These are phyloP conservation scores for Poecilia velifera DNA, from an alignment of 2,797 vertebrate species.

Conservation along the genomic window DNA sequence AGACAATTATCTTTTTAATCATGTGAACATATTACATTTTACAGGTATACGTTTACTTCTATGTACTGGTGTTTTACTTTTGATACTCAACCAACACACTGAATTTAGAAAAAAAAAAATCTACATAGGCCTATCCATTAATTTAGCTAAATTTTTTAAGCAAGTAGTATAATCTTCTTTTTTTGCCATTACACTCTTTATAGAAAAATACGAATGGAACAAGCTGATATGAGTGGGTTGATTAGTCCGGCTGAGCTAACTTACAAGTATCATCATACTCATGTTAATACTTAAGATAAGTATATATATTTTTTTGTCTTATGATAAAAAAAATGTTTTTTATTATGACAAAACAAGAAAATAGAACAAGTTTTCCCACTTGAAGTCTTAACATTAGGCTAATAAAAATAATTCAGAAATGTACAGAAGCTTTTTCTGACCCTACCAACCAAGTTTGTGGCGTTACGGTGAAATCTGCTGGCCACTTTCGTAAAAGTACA, in stretches of 20 bases:
- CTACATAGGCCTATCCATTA: too few species aligned
- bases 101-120: too few species aligned
- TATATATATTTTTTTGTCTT: too few species aligned
- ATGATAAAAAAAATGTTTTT: too few species aligned
- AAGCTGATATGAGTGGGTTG: too few species aligned
- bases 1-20: background rate
- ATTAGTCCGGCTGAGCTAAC: background rate
- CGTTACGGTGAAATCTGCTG: conserved; percentile 44
- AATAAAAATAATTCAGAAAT: conserved; percentile 46
- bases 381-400: conserved; percentile 48
- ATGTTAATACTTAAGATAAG: too few species aligned
- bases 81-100: background rate
- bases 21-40: background rate
- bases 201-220: background rate
- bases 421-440: conserved; percentile 28
- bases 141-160: background rate
- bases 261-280: too few species aligned
- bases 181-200: background rate
- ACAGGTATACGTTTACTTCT: background rate
- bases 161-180: background rate
- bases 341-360: background rate
- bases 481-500: conserved; percentile 7
- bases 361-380: background rate
- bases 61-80: background rate
- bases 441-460: conserved; percentile 33